Conservation (phyloP, 2,797 vertebrate genomes). For the Tiaroga cobitis region DNA sequence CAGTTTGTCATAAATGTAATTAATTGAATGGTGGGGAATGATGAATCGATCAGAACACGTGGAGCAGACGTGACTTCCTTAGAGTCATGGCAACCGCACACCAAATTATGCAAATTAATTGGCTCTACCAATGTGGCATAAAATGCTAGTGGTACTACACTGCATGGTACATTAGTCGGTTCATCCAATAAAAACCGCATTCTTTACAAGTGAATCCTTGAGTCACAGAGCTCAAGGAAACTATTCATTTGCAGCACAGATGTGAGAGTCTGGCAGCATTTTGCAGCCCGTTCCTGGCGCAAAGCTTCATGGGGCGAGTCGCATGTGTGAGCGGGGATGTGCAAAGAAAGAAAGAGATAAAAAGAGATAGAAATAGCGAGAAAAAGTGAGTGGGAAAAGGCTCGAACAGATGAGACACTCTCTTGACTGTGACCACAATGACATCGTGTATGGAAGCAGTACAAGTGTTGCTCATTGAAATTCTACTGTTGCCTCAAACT, state of each 20-base stretch:
- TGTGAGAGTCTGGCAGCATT: constrained; percentile 76
- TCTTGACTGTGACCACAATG: constrained; percentile 42
- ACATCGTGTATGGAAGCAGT: constrained; percentile 35
- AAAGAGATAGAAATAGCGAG: constrained; percentile 23
- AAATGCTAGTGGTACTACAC: constrained; percentile 95
- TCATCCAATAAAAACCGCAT: constrained; percentile 93
- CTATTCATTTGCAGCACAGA: constrained; percentile 86
- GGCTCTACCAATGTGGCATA: constrained; percentile 99
- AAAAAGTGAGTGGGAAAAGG: constrained; percentile 24
- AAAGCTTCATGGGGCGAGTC: constrained; percentile 16
- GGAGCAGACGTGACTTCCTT: constrained; percentile 86
- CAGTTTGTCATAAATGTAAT: constrained; percentile 99
- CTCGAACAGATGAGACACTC: constrained; percentile 34
- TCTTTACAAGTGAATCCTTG: constrained; percentile 87
- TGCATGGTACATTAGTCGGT: constrained; percentile 99
- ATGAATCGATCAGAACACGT: constrained; percentile 94
- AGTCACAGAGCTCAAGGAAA: constrained; percentile 83
- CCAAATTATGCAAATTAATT: constrained; percentile 99
- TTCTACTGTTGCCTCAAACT: constrained; percentile 54
- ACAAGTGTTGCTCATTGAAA: constrained; percentile 53
- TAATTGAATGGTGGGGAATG: constrained; percentile 93
- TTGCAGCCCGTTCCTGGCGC: constrained; percentile 49
- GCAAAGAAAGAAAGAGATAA: constrained; percentile 19
- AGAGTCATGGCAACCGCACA: constrained; percentile 90
- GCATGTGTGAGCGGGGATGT: constrained; percentile 40